Conservation (phyloP, 2,797 vertebrate species). For the Labroides dimidiatus region DNA sequence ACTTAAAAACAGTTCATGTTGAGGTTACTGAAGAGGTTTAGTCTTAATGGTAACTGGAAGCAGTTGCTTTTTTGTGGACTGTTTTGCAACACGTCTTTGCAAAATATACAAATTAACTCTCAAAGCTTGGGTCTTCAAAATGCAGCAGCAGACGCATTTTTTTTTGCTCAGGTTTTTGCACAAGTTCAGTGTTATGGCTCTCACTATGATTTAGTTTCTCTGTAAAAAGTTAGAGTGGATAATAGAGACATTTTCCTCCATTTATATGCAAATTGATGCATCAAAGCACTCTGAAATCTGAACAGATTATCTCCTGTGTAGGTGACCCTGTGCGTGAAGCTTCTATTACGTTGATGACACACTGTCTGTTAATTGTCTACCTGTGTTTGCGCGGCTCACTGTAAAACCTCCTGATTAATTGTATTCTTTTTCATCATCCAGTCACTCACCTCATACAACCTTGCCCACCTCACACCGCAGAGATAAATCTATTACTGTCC, state of each 20-base stretch:
- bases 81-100: background rate
- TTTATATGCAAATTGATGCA: constrained; percentile 25
- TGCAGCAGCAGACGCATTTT: too few relatives aligned
- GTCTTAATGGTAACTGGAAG: constrained; percentile 23
- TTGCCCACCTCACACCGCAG: constrained; percentile 31
- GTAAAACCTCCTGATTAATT: constrained; percentile 29
- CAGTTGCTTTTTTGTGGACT: background rate
- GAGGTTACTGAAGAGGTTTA: constrained; percentile 35
- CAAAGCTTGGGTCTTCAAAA: too few relatives aligned
- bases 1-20: constrained; percentile 33
- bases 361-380: background rate
- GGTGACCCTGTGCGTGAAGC: constrained; percentile 6
- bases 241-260: background rate
- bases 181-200: background rate
- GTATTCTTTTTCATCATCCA: constrained; percentile 16
- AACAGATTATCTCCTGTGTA: constrained; percentile 11
- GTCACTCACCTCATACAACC: constrained; percentile 38
- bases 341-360: constrained; percentile 2
- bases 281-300: background rate
- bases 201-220: background rate
- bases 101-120: background rate
- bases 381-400: background rate
- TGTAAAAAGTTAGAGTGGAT: background rate
- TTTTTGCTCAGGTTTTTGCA: background rate
- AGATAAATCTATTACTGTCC: constrained; percentile 44